Evolutionary conservation across 2,888 invertebrate genomes (phyloP).

Genomic region (Perithous albicinctus): DNA sequence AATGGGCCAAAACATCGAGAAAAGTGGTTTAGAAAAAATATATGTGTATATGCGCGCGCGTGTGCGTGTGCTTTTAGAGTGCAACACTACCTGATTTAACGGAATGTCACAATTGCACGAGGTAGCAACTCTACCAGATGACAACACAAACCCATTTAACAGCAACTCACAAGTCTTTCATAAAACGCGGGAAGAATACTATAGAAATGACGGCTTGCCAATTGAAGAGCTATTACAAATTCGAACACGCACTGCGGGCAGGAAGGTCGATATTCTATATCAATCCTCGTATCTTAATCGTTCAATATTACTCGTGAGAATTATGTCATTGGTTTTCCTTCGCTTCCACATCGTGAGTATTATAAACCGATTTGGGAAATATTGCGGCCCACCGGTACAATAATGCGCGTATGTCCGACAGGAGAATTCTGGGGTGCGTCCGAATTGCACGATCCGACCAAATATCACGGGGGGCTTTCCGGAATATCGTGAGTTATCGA

Average conservation of each 20-base stretch:
- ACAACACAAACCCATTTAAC: no score
- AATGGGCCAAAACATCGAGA: no score
- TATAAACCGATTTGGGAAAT: conserved; percentile 43
- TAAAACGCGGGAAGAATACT: no score
- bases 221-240: neutral
- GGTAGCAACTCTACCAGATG: no score
- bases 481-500: conserved; percentile 55
- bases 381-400: conserved; percentile 17
- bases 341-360: conserved; percentile 17
- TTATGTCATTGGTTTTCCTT: conserved; percentile 4
- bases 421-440: neutral
- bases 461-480: conserved; percentile 29
- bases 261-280: neutral
- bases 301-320: conserved; percentile 12
- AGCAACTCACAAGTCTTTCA: no score
- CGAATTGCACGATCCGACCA: neutral
- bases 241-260: neutral
- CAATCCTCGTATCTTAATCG: neutral
- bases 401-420: neutral
- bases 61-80: no score
- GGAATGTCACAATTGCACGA: no score
- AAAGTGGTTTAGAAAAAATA: no score
- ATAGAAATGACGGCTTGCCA: neutral
- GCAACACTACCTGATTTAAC: no score
- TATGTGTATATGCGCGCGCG: no score